Base-by-base conservation (phyloP, 2,113 vertebrate species). In the Ramphastos sulfuratus region DNA sequence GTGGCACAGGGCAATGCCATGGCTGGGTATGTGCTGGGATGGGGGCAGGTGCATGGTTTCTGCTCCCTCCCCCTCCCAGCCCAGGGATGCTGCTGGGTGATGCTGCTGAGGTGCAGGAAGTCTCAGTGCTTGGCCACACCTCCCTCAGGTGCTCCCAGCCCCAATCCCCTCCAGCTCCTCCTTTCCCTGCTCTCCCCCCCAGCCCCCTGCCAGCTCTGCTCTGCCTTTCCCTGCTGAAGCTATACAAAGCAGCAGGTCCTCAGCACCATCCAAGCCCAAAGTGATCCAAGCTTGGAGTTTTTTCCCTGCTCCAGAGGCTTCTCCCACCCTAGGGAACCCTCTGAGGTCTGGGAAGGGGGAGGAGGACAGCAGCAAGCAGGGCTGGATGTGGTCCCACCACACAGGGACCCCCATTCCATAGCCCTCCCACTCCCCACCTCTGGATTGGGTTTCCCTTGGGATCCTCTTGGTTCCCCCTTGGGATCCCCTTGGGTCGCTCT, bases 241-340 rank as follows among this genome's bases (percentile, higher is more conserved):
- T 91, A 94, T 87, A 94, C 95, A 96, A 95, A 96, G 94, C 96
- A 87, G 90, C 39, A 77, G 7, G 35, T n/a, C 60, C 80, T 14
- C 39, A 50, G 48, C 73, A 56, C 15, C 6, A 71, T 55, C 20
- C 19, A 0, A 46, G 66, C 61, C 16, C 78, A 89, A 75, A 13
- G 61, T 2, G 58, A 20, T 69, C 30, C 39, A 39, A 75, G 13
- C 82, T 91, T 16, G 73, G 94, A 31, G n/a, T n/a, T 85, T 79
- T 89, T 87, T 82, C 87, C 63, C 63, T 9, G 8, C 0, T 2
- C 60, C 0, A 31, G 84, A 54, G 48, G 91, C 74, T 31, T 80
- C 77, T 90, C 7, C 1, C 48, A 5, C 25, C 93, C 82, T 0
- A 4, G 70, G 77, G 87, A 90, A 3, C 1, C 1, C 27, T 1